Evolutionary conservation across 1,140 invertebrate species (phyloP).

Genomic region (Bombus waltoni): DNA sequence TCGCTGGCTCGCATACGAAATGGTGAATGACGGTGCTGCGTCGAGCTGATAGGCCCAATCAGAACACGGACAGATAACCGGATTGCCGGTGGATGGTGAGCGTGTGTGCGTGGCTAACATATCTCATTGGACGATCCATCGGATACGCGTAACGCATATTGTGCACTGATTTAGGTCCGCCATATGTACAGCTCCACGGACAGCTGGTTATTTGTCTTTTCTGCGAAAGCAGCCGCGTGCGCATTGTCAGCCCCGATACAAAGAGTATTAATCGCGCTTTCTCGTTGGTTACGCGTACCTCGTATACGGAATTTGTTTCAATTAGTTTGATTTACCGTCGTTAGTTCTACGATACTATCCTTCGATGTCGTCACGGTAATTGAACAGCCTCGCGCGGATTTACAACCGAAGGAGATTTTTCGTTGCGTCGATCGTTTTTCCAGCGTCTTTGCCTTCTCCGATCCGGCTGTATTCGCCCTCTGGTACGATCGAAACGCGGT

Average conservation of each 20-base stretch:
- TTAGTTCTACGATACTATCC: background rate
- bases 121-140: constrained; percentile 67
- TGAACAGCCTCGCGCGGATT: background rate
- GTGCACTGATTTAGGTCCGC: constrained; percentile 58
- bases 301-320: constrained; percentile 42
- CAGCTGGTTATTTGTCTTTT: constrained; percentile 55
- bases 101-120: constrained; percentile 45
- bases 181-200: constrained; percentile 45
- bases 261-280: constrained; percentile 46
- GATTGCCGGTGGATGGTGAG: constrained; percentile 52
- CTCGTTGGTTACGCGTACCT: constrained; percentile 3
- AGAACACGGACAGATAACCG: constrained; percentile 68
- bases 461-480: too few species aligned
- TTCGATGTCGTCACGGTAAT: background rate
- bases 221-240: constrained; percentile 13
- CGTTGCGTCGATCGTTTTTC: background rate
- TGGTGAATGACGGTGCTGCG: constrained; percentile 45
- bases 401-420: background rate
- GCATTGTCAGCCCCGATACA: constrained; percentile 27
- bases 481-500: background rate
- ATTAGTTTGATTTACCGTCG: constrained; percentile 41
- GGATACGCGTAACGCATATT: constrained; percentile 63
- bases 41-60: constrained; percentile 66
- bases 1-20: constrained; percentile 59
- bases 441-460: background rate